Base-by-base conservation (phyloP, 2,888 invertebrate species). In the Syrista parreyssii region DNA sequence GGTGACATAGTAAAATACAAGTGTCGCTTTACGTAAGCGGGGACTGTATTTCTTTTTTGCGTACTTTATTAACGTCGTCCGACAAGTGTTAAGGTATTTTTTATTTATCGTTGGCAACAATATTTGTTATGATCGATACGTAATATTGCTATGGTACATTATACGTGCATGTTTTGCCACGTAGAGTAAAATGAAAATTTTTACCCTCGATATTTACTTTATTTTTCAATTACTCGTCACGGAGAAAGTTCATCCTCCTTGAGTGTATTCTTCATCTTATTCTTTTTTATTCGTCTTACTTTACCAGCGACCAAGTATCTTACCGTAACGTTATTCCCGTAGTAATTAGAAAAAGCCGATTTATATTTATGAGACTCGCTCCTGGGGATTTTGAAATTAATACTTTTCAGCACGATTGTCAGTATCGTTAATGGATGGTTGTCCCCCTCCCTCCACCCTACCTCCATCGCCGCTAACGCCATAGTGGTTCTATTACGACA, bases 301-400 rank as follows among this genome's bases (percentile, higher is more conserved):
- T 40, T 2, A 23, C 15, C 40, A 40, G 23, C 40, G 40, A 23
- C 23, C 40, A 6, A 23, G 40, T 40, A 40, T 40, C 40, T 40
- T 23, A 6, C 4, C 15, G 40, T 71, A 69, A 81, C 78, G 76
- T 40, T 76, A 79, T 81, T 80, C 80, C 78, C 81, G 80, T 79
- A 78, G 81, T 89, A 88, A 89, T 89, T 89, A 86, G 83, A 86
- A 86, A 82, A 88, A 86, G 87, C 84, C 89, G 84, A 89, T 90
- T 90, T 90, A 90, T 90, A 90, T 90, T 90, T 89, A 90, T 90
- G 89, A 90, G 89, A 73, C 78, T 75, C 75, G 73, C 75, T 73
- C 75, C 73, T 68, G 73, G 79, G 68, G 71, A 71, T 32, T 71
- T 71, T 71, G 74, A 77, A 77, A 80, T 75, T 80, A 78, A 77